Conservation (phyloP, 2,113 vertebrate genomes). For the Cranoglanis bouderius region DNA sequence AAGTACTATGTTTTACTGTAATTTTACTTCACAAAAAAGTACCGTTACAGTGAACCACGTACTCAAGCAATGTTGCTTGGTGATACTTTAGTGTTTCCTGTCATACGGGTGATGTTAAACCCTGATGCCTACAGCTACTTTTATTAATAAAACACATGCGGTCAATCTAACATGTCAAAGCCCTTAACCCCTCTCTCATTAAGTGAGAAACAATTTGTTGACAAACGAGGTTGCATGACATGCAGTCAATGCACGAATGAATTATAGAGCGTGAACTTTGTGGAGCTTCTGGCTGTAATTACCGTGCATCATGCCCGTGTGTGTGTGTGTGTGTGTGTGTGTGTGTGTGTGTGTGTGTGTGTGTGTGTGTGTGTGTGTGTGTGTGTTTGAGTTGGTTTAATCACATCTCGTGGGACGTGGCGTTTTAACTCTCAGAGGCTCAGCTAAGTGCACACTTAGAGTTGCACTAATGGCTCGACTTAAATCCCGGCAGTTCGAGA, state of each 20-base stretch:
- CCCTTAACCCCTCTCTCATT: background rate
- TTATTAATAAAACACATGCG: conserved; percentile 1
- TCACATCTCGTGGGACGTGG: background rate
- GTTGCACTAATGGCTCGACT: background rate
- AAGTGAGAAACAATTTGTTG: conserved; percentile 30
- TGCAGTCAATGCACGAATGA: conserved; percentile 5
- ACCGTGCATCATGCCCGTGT: background rate
- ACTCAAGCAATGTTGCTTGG: background rate
- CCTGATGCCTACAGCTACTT: background rate
- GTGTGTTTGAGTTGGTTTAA: background rate
- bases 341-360: background rate
- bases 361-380: background rate
- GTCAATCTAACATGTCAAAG: background rate
- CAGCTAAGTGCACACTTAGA: conserved; percentile 1
- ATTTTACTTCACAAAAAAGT: background rate
- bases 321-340: background rate
- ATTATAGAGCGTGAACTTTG: conserved; percentile 19
- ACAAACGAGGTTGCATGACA: background rate
- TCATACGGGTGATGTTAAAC: background rate
- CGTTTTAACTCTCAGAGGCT: conserved; percentile 4
- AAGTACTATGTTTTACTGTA: background rate
- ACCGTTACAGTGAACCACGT: background rate
- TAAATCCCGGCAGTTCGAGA: background rate
- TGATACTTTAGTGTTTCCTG: background rate
- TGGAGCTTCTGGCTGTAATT: conserved; percentile 15